Base-by-base conservation (phyloP, 2,888 invertebrate genomes). In the Ormyrus thymus region DNA sequence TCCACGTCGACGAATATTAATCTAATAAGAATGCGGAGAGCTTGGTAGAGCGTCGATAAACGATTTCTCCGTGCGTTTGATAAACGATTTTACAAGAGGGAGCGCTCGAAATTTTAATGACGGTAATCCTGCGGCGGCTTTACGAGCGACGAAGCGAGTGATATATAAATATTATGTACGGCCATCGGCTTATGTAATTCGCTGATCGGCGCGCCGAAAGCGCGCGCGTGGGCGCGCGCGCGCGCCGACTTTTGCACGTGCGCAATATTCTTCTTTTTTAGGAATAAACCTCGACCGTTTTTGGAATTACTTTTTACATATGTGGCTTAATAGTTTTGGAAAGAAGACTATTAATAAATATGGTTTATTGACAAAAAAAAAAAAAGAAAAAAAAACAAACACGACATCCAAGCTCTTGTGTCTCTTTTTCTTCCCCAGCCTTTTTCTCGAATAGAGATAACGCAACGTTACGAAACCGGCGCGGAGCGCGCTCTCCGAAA, bases 231-330 rank as follows among this genome's bases (percentile, higher is more conserved):
- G 59, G 48, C 66, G 64, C 43, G 51, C 58, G n/a, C n/a, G n/a
- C n/a, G 29, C 29, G 29, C 29, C 29, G 64, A 59, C 51, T 61
- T 72, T 72, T n/a, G 48, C 29, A 48, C 62, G 56, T 29, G 29
- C 29, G 29, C 29, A 50, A 46, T 72, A 29, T 29, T 72, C 59
- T 72, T 76, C 51, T 62, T 71, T 75, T 56, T 50, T 55, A 59
- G 68, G 46, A 29, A n/a, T 75, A 65, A 29, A 29, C 51, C 13
- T 71, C 69, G 64, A 51, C 53, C 65, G 46, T 45, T 76, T 29
- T 80, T 76, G 15, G 69, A 76, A 80, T 80, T 79, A 75, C 76
- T 72, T 76, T 79, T 76, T 80, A 76, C 76, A 69, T 69, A 64
- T 73, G 76, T 76, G 73, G 76, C 76, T 76, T 80, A 73, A 73